A percentile compares a stretch with the other conserved stretches of the same genome.
Conservation (phyloP, 1,140 invertebrate genomes). For the Watersipora subatra region DNA sequence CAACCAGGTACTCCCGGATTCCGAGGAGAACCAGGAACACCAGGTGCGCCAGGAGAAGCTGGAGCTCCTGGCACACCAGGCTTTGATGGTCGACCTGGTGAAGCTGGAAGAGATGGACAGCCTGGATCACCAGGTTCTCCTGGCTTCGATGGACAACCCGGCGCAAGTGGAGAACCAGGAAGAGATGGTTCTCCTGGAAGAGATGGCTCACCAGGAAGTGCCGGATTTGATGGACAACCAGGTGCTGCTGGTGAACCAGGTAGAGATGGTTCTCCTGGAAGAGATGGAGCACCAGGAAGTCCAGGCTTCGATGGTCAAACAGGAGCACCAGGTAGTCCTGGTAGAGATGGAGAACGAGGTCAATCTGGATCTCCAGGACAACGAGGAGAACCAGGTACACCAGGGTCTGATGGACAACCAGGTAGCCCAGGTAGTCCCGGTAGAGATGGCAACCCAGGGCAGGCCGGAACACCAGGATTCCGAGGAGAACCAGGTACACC, state of each 20-base stretch:
- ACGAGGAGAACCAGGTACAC: conserved; percentile 16
- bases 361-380: conserved; percentile 13
- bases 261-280: not conserved
- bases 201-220: not conserved
- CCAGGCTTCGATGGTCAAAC: conserved; percentile 9
- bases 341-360: not conserved
- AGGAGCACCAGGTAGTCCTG: conserved; percentile 8
- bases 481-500: conserved; percentile 5
- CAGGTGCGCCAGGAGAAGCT: no score
- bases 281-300: conserved; percentile 1
- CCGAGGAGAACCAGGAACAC: no score
- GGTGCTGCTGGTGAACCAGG: not conserved
- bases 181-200: not conserved
- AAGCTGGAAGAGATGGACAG: not conserved
- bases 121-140: conserved; percentile 1
- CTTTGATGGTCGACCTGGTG: not conserved
- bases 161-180: not conserved
- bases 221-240: not conserved
- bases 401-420: not conserved
- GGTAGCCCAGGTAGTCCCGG: not conserved
- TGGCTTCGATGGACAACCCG: not conserved
- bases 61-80: no score
- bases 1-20: no score
- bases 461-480: conserved; percentile 4
- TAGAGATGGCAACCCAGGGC: not conserved